These are phyloP conservation scores for Drosophila mayaguana DNA, from an alignment of 2,888 invertebrate species.

Conservation along the genomic window DNA sequence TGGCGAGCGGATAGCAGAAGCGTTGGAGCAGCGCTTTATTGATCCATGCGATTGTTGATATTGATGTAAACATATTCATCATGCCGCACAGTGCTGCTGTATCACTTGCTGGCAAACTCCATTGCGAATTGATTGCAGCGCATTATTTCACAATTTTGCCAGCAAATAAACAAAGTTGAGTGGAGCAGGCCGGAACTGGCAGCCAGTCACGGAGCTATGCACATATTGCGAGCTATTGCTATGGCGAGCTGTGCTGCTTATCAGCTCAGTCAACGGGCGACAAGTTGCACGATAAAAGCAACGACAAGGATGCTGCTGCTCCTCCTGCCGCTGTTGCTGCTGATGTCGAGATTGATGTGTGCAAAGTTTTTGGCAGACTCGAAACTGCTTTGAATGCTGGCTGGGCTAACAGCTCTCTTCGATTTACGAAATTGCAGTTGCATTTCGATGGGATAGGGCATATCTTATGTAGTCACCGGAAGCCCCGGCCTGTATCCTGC, in stretches of 20 bases:
- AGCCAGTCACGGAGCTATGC: slow-evolving; percentile 29
- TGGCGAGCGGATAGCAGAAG: not conserved
- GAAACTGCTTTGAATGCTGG: slow-evolving; percentile 20
- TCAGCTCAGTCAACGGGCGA: slow-evolving; percentile 56
- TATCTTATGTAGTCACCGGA: slow-evolving; percentile 54
- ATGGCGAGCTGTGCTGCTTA: slow-evolving; percentile 37
- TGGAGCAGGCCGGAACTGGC: slow-evolving; percentile 32
- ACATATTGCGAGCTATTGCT: slow-evolving; percentile 39
- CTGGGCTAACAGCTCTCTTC: slow-evolving; percentile 40
- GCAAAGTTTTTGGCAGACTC: slow-evolving; percentile 19
- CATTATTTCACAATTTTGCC: slow-evolving; percentile 77
- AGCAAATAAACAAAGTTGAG: slow-evolving; percentile 65
- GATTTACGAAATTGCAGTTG: slow-evolving; percentile 66
- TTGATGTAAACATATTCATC: slow-evolving; percentile 77
- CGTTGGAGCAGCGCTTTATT: slow-evolving; percentile 50
- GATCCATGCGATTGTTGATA: slow-evolving; percentile 64
- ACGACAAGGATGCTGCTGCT: slow-evolving; percentile 18
- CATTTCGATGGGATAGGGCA: slow-evolving; percentile 51
- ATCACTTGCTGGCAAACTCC: slow-evolving; percentile 22
- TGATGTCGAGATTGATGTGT: slow-evolving; percentile 28
- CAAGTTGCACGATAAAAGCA: slow-evolving; percentile 53
- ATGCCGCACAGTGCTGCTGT: slow-evolving; percentile 41
- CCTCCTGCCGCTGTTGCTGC: not conserved
- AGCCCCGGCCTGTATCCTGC: slow-evolving; percentile 7
- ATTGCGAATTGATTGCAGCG: slow-evolving; percentile 73